Evolutionary conservation across 2,797 vertebrate species (phyloP).

Genomic region (Atherinosoma microstoma): DNA sequence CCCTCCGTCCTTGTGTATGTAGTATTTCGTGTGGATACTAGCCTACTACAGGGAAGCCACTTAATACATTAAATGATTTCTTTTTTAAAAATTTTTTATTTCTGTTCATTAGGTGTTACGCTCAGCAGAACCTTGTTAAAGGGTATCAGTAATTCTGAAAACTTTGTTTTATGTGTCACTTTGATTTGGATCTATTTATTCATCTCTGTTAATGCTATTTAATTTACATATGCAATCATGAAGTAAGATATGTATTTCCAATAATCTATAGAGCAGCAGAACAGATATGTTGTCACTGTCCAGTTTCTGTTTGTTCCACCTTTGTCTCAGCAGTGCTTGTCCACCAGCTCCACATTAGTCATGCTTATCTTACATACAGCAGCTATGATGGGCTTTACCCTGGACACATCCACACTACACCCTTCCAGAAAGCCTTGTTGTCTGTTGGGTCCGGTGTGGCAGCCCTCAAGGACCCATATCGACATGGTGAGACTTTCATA

Average conservation of each 20-base stretch:
- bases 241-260: not conserved
- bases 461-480: constrained; percentile 90
- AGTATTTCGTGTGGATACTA: too few species aligned
- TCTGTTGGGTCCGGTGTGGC: constrained; percentile 89
- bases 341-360: constrained; percentile 49
- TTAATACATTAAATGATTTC: too few species aligned
- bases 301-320: not conserved
- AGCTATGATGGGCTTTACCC: constrained; percentile 83
- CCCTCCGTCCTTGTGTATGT: too few species aligned
- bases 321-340: constrained; percentile 43
- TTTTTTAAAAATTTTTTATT: too few species aligned
- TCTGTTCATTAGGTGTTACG: not conserved
- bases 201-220: not conserved
- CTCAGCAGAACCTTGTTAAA: not conserved
- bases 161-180: not conserved
- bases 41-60: too few species aligned
- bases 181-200: not conserved
- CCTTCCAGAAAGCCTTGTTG: constrained; percentile 89
- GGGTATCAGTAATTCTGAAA: not conserved
- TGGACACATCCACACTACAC: constrained; percentile 88
- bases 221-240: not conserved
- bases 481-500: constrained; percentile 89
- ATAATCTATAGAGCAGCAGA: not conserved
- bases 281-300: not conserved
- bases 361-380: constrained; percentile 30